These are phyloP conservation scores for Porphyrio hochstetteri DNA, from an alignment of 2,113 vertebrate species.

Conservation along the genomic window DNA sequence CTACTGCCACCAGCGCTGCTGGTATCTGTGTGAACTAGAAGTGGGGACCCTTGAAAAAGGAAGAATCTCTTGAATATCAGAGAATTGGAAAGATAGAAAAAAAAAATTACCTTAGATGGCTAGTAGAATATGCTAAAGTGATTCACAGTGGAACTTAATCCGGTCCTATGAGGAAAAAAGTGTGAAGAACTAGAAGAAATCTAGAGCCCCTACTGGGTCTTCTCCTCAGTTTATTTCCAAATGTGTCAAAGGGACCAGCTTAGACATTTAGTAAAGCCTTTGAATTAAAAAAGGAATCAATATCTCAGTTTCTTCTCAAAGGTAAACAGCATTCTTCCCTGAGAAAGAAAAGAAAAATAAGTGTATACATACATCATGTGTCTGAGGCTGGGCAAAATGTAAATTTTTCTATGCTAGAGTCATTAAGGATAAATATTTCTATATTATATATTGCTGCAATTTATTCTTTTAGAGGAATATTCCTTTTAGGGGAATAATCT, in stretches of 20 bases:
- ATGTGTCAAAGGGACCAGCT: neutral
- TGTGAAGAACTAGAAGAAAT: neutral
- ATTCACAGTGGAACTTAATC: neutral
- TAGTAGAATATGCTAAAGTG: neutral
- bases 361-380: neutral
- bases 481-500: neutral
- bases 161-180: neutral
- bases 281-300: neutral
- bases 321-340: neutral
- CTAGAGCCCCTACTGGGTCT: neutral
- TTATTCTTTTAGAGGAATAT: neutral
- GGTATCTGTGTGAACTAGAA: fast-evolving
- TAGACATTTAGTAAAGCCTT: neutral
- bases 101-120: neutral
- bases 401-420: neutral
- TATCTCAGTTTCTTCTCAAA: neutral
- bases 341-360: neutral
- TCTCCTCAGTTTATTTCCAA: neutral
- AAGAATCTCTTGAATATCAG: neutral
- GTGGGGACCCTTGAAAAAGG: neutral
- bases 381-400: neutral
- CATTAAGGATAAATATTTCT: neutral
- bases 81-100: neutral
- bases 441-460: neutral
- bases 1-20: neutral